phyloP scores from a whole-genome alignment of 2,797 vertebrate genomes.

The Atherinosoma microstoma region DNA sequence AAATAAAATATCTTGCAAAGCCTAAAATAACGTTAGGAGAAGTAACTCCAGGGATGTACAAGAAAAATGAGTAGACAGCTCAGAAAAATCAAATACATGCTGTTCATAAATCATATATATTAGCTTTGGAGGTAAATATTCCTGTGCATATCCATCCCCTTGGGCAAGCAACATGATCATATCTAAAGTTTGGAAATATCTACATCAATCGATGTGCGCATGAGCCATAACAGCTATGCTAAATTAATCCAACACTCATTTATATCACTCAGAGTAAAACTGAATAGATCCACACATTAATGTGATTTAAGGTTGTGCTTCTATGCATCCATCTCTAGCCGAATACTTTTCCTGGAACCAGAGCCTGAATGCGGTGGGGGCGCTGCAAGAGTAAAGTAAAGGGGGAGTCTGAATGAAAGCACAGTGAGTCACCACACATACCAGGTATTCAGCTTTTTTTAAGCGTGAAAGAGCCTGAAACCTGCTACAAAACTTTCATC shows the following conservation, averaged over 20 bases:
- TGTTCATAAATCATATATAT: slow-evolving; percentile 47
- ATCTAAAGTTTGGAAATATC: background rate
- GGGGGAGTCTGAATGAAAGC: slow-evolving; percentile 13
- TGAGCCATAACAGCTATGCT: background rate
- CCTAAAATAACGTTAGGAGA: slow-evolving; percentile 29
- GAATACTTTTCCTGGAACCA: slow-evolving; percentile 1
- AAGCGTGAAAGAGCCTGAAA: slow-evolving; percentile 36
- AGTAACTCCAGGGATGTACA: slow-evolving; percentile 7
- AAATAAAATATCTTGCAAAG: background rate
- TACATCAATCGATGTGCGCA: background rate
- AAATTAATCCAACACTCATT: slow-evolving; percentile 10
- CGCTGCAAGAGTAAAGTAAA: background rate
- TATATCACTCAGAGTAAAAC: slow-evolving; percentile 1
- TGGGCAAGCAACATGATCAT: background rate
- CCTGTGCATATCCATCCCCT: slow-evolving; percentile 16
- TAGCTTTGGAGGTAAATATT: slow-evolving; percentile 24
- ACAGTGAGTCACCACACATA: slow-evolving; percentile 57
- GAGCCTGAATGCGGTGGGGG: slow-evolving; percentile 12
- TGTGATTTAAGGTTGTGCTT: slow-evolving; percentile 22
- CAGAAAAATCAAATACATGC: slow-evolving; percentile 34
- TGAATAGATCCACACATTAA: slow-evolving; percentile 37
- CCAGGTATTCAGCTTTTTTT: slow-evolving; percentile 25
- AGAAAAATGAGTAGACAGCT: slow-evolving; percentile 8
- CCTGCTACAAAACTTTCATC: slow-evolving; percentile 19
- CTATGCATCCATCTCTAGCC: slow-evolving; percentile 32